Evolutionary conservation across 2,888 invertebrate species (phyloP).

Genomic region (Dicycla oo): DNA sequence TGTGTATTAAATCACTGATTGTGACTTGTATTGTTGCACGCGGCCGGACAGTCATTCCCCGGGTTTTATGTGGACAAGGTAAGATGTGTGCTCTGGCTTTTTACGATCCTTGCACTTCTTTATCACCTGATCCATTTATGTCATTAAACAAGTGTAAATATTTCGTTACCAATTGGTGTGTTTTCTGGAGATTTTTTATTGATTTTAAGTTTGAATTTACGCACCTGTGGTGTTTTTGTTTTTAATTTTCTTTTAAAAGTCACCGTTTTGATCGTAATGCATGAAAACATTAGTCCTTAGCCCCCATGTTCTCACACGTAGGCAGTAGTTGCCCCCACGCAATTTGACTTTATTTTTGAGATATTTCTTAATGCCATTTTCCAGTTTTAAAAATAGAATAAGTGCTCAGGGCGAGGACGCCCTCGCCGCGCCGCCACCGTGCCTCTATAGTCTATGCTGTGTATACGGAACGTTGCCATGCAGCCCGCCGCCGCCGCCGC

Average conservation of each 20-base stretch:
- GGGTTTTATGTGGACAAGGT: constrained; percentile 89
- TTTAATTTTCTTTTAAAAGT: background rate
- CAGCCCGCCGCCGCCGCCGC: no score
- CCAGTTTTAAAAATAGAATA: no score
- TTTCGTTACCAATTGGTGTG: constrained; percentile 19
- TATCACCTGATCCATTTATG: constrained; percentile 40
- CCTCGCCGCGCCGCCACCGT: no score
- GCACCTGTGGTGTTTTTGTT: background rate
- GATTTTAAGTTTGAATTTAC: constrained; percentile 20
- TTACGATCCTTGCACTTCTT: constrained; percentile 48
- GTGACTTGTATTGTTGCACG: constrained; percentile 82
- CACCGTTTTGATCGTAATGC: background rate
- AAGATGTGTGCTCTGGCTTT: constrained; percentile 72
- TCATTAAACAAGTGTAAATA: constrained; percentile 40
- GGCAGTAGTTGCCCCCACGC: background rate
- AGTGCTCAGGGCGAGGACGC: no score
- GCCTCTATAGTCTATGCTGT: no score
- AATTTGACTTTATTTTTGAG: background rate
- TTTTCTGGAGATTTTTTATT: constrained; percentile 15
- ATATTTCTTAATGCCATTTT: no score
- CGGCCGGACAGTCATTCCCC: constrained; percentile 86
- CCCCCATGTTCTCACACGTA: background rate
- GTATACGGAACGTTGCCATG: no score
- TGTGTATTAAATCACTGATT: constrained; percentile 58
- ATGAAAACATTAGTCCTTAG: constrained; percentile 3